Conservation (phyloP, 23 tunicate genomes). For the Pegea sp. region DNA sequence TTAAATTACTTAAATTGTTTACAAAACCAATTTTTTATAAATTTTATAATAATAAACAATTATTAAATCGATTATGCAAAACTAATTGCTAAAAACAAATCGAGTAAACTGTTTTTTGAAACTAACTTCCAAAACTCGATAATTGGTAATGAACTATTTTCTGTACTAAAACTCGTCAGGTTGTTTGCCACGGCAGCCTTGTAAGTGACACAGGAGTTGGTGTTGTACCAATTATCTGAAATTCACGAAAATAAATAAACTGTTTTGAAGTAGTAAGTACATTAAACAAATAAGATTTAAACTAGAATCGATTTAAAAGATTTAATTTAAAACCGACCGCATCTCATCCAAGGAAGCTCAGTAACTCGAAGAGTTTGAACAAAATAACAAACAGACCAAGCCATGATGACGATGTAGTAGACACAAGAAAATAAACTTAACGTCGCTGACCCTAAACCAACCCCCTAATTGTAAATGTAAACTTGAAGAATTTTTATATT, state of each 20-base stretch:
- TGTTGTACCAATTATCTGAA: slow-evolving; percentile 67
- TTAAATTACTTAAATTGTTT: too few species aligned
- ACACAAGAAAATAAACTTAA: neutral
- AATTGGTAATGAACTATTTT: neutral
- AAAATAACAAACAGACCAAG: slow-evolving; percentile 32
- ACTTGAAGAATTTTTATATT: neutral
- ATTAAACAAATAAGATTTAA: neutral
- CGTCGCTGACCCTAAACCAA: neutral
- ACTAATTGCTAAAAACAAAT: too few species aligned
- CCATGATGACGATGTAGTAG: slow-evolving; percentile 43
- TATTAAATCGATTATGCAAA: too few species aligned
- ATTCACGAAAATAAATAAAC: too few species aligned
- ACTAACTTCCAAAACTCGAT: neutral
- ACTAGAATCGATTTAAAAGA: neutral
- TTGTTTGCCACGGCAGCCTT: too few species aligned
- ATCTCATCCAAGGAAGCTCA: slow-evolving; percentile 17
- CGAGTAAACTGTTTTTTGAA: neutral
- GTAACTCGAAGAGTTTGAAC: slow-evolving; percentile 12
- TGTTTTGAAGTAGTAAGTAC: too few species aligned
- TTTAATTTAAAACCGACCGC: too few species aligned
- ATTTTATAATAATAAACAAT: too few species aligned
- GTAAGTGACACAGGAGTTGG: slow-evolving; percentile 19
- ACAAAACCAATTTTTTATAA: too few species aligned
- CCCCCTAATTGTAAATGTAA: neutral
- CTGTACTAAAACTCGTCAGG: neutral